phyloP scores from a whole-genome alignment of 2,888 invertebrate species.

The Sipunculus nudus region DNA sequence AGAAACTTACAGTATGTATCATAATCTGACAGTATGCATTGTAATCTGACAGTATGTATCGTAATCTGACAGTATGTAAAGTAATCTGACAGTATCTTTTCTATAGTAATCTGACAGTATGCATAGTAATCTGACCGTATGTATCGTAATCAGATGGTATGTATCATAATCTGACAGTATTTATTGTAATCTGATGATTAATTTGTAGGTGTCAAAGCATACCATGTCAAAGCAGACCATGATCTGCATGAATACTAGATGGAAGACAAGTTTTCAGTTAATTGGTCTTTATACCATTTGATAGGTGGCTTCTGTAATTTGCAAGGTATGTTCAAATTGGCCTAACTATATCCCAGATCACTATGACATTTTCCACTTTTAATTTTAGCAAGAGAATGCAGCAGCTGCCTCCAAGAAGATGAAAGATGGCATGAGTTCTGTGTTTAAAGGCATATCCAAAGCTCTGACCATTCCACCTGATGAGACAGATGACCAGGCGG shows the following conservation, averaged over 20 bases:
- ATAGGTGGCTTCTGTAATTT: too few relatives aligned
- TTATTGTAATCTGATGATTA: slow-evolving; percentile 28
- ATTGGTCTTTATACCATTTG: slow-evolving; percentile 11
- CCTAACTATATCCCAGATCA: too few relatives aligned
- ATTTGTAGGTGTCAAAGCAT: too few relatives aligned
- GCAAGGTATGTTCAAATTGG: too few relatives aligned
- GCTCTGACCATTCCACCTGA: slow-evolving; percentile 61
- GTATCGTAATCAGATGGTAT: slow-evolving; percentile 40
- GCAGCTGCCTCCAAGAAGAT: slow-evolving; percentile 47
- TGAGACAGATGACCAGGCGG: slow-evolving; percentile 30
- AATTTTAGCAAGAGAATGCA: slow-evolving; percentile 36
- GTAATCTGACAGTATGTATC: slow-evolving; percentile 41
- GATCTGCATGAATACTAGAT: too few relatives aligned
- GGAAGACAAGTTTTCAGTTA: too few relatives aligned
- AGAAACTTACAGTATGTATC: slow-evolving; percentile 43
- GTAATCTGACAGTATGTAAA: neutral
- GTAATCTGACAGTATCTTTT: slow-evolving; percentile 41
- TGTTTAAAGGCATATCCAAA: slow-evolving; percentile 58
- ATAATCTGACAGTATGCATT: neutral
- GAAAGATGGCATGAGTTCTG: slow-evolving; percentile 53
- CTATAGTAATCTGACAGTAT: slow-evolving; percentile 1
- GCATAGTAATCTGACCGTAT: slow-evolving; percentile 5
- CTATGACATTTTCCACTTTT: too few relatives aligned
- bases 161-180: slow-evolving; percentile 7
- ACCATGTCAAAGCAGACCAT: too few relatives aligned